Conservation (phyloP, 2,888 invertebrate genomes). For the Octodonta nipae region DNA sequence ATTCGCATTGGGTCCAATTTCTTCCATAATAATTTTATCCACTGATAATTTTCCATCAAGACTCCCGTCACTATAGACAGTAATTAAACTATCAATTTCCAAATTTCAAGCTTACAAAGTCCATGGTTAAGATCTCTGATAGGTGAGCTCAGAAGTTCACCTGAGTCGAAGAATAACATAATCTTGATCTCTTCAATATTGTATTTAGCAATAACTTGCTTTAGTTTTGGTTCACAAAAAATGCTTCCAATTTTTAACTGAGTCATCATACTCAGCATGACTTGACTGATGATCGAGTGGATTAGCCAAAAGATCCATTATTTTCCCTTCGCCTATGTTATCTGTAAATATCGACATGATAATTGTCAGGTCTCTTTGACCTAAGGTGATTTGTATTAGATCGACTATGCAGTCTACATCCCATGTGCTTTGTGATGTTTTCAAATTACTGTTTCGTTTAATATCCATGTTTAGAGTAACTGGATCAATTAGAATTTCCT, state of each 20-base stretch:
- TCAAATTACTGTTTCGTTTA: slow-evolving; percentile 47
- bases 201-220: slow-evolving; percentile 46
- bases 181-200: slow-evolving; percentile 57
- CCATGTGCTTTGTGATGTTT: slow-evolving; percentile 32
- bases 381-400: slow-evolving; percentile 51
- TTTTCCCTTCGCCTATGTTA: slow-evolving; percentile 50
- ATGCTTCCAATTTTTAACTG: slow-evolving; percentile 51
- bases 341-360: slow-evolving; percentile 58
- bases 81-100: slow-evolving; percentile 49
- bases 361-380: slow-evolving; percentile 62
- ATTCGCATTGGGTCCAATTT: slow-evolving; percentile 55
- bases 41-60: slow-evolving; percentile 56
- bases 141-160: slow-evolving; percentile 61
- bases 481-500: slow-evolving; percentile 66
- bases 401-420: slow-evolving; percentile 57
- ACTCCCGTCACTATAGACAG: slow-evolving; percentile 55
- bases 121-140: slow-evolving; percentile 59
- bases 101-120: slow-evolving; percentile 53
- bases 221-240: slow-evolving; percentile 53
- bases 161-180: slow-evolving; percentile 58
- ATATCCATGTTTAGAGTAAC: slow-evolving; percentile 57
- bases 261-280: slow-evolving; percentile 23
- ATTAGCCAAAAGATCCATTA: slow-evolving; percentile 37
- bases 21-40: slow-evolving; percentile 55
- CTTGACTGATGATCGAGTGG: no score